These are phyloP conservation scores for Thysanoteuthis rhombus DNA, from an alignment of 2,888 invertebrate species.

Conservation along the genomic window DNA sequence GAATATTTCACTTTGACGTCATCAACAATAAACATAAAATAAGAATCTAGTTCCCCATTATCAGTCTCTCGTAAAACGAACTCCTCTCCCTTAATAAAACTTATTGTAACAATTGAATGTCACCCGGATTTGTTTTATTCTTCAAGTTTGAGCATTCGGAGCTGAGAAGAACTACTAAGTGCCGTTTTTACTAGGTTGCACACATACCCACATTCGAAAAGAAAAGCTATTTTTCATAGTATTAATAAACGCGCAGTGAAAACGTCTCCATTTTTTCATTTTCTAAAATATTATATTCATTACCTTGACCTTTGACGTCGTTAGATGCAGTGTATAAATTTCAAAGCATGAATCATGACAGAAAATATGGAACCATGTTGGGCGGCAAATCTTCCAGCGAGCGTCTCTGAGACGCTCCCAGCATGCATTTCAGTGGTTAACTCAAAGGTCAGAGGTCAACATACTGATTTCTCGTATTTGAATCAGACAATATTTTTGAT, in stretches of 20 bases:
- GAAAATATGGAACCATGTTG: not conserved
- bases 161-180: too few relatives aligned
- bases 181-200: too few relatives aligned
- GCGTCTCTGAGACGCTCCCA: not conserved
- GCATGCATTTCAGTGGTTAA: not conserved
- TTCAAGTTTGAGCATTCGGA: too few relatives aligned
- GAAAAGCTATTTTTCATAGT: too few relatives aligned
- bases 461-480: not conserved
- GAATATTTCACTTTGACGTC: too few relatives aligned
- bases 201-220: too few relatives aligned
- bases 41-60: too few relatives aligned
- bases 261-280: not conserved
- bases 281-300: not conserved
- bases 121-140: too few relatives aligned
- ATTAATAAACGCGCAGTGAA: not conserved
- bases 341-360: not conserved
- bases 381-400: not conserved
- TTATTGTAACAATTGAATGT: too few relatives aligned
- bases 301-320: not conserved
- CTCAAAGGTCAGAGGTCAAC: not conserved
- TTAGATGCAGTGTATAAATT: not conserved
- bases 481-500: not conserved
- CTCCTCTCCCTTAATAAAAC: too few relatives aligned
- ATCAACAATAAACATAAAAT: too few relatives aligned
- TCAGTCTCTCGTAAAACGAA: too few relatives aligned